Evolutionary conservation across 1,140 invertebrate species (phyloP).

Genomic region (Reticulitermes speratus): DNA sequence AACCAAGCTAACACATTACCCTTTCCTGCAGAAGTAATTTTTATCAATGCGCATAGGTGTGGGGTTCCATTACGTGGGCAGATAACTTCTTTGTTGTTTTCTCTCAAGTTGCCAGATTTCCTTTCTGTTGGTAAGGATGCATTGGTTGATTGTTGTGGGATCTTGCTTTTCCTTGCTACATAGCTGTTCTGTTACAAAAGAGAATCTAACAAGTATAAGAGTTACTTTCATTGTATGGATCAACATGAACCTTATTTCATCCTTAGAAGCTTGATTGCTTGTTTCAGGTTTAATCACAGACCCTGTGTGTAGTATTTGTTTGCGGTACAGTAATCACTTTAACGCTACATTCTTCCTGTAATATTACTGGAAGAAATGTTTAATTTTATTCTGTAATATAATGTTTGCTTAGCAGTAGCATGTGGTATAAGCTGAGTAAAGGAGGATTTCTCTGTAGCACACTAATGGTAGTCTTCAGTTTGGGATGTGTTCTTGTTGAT

Average conservation of each 20-base stretch:
- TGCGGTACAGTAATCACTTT: too few species aligned
- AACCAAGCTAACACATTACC: not conserved
- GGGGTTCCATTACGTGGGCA: not conserved
- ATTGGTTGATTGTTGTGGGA: not conserved
- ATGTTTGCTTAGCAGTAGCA: too few species aligned
- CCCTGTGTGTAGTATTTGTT: not conserved
- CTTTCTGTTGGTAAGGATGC: not conserved
- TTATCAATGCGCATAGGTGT: not conserved
- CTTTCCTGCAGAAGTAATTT: not conserved
- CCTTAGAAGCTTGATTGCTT: not conserved
- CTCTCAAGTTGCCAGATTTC: not conserved
- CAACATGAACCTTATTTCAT: not conserved
- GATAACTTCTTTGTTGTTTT: not conserved
- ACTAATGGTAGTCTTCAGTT: too few species aligned
- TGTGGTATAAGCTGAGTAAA: too few species aligned
- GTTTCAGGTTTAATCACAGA: not conserved
- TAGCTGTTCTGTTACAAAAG: not conserved
- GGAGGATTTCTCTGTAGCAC: too few species aligned
- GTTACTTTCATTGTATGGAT: not conserved
- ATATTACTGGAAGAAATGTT: too few species aligned
- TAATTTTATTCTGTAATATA: too few species aligned
- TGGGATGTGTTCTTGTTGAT: too few species aligned
- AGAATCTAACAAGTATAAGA: conserved; percentile 2
- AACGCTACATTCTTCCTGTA: too few species aligned
- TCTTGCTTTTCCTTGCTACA: not conserved